Evolutionary conservation across 2,113 vertebrate genomes (phyloP).

Genomic region (Puma concolor): DNA sequence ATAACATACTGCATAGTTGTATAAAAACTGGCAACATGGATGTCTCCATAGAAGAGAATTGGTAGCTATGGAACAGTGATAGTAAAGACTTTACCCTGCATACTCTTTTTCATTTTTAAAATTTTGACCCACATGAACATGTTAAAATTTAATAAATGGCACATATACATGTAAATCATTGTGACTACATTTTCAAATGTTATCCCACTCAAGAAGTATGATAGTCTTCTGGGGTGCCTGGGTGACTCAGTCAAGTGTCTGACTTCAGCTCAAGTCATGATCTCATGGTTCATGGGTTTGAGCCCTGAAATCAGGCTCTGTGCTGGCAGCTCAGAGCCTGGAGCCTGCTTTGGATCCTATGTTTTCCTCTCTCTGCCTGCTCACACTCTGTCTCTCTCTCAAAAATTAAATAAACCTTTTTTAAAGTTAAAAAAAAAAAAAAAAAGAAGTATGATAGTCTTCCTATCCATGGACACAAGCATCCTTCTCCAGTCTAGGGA

Average conservation of each 20-base stretch:
- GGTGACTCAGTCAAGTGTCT: no score
- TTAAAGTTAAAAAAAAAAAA: no score
- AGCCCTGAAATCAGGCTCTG: no score
- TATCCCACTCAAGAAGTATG: neutral
- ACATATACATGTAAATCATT: neutral
- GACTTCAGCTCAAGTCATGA: no score
- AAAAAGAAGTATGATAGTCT: neutral
- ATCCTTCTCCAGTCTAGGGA: neutral
- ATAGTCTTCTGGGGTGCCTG: neutral
- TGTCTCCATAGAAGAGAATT: neutral
- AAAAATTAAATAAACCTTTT: no score
- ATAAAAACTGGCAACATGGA: neutral
- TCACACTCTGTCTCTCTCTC: no score
- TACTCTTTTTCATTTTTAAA: neutral
- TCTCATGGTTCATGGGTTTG: no score
- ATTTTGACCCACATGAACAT: neutral
- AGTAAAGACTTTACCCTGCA: neutral
- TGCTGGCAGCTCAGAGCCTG: no score
- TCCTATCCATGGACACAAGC: neutral
- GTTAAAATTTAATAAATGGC: slow-evolving; percentile 16
- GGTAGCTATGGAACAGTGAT: neutral
- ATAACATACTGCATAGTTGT: neutral
- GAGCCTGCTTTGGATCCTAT: no score
- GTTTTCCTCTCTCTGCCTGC: no score
- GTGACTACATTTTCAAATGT: slow-evolving; percentile 4